These are phyloP conservation scores for Andrena bucephala DNA, from an alignment of 2,888 invertebrate genomes.

Conservation along the genomic window DNA sequence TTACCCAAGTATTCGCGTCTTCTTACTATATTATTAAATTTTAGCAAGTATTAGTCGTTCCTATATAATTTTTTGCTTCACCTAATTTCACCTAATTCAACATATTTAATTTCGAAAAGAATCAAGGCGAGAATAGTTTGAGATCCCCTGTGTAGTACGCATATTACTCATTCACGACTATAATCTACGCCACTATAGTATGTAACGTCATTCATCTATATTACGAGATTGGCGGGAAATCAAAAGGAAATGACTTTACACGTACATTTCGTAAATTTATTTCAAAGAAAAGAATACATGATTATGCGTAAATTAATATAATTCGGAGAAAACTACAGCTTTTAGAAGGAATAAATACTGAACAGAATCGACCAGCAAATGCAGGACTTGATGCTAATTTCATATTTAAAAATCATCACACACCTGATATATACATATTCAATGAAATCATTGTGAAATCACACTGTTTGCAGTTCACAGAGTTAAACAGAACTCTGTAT, in stretches of 20 bases:
- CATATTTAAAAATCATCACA: too few species aligned
- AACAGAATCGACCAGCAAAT: too few species aligned
- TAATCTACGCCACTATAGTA: not conserved
- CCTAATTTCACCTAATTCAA: not conserved
- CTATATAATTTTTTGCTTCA: not conserved
- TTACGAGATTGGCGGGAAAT: not conserved
- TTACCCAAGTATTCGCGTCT: not conserved
- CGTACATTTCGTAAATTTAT: too few species aligned
- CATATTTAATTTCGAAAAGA: not conserved
- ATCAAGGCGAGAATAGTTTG: not conserved
- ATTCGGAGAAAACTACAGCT: too few species aligned
- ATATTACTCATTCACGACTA: not conserved
- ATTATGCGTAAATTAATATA: too few species aligned
- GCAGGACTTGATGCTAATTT: too few species aligned
- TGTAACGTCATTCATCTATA: not conserved
- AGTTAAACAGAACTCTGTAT: too few species aligned
- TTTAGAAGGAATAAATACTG: too few species aligned
- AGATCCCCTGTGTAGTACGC: not conserved
- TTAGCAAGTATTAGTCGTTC: not conserved
- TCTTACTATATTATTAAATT: not conserved
- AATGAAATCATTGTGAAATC: too few species aligned
- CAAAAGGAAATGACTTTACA: not conserved
- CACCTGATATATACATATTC: too few species aligned
- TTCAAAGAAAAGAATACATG: too few species aligned
- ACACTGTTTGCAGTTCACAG: too few species aligned